Evolutionary conservation across 2,888 invertebrate genomes (phyloP).

Genomic region (Clepsis dumicolana): DNA sequence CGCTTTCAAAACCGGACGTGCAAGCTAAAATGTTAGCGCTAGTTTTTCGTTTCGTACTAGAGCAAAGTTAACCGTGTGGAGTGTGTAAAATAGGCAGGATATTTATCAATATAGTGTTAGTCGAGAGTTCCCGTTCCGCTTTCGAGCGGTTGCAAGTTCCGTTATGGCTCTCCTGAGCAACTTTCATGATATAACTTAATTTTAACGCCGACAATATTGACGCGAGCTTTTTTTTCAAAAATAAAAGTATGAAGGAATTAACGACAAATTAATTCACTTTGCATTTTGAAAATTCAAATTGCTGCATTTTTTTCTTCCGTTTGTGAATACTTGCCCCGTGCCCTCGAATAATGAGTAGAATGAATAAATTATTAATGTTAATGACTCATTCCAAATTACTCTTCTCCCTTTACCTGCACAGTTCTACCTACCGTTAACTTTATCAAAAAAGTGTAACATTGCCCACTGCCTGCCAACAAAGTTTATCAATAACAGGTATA

Average conservation of each 20-base stretch:
- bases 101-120: slow-evolving; percentile 59
- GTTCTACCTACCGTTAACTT: background rate
- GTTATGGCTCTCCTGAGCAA: slow-evolving; percentile 66
- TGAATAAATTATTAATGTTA: slow-evolving; percentile 10
- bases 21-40: slow-evolving; percentile 29
- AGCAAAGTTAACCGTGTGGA: slow-evolving; percentile 44
- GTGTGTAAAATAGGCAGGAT: slow-evolving; percentile 52
- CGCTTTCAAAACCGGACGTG: slow-evolving; percentile 22
- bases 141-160: slow-evolving; percentile 59
- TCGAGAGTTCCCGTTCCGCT: slow-evolving; percentile 49
- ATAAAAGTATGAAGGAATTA: background rate
- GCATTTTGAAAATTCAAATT: slow-evolving; percentile 50
- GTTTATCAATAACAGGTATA: background rate
- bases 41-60: slow-evolving; percentile 29
- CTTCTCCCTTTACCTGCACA: background rate
- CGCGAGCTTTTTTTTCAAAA: background rate
- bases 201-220: slow-evolving; percentile 52
- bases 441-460: background rate
- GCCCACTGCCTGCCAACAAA: background rate
- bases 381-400: background rate
- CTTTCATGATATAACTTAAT: slow-evolving; percentile 52
- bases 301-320: slow-evolving; percentile 10
- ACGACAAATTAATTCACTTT: slow-evolving; percentile 55
- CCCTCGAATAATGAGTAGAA: slow-evolving; percentile 12
- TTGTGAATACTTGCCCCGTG: slow-evolving; percentile 1